Conservation (phyloP, 2,797 vertebrate species). For the Muscicapa comitata region DNA sequence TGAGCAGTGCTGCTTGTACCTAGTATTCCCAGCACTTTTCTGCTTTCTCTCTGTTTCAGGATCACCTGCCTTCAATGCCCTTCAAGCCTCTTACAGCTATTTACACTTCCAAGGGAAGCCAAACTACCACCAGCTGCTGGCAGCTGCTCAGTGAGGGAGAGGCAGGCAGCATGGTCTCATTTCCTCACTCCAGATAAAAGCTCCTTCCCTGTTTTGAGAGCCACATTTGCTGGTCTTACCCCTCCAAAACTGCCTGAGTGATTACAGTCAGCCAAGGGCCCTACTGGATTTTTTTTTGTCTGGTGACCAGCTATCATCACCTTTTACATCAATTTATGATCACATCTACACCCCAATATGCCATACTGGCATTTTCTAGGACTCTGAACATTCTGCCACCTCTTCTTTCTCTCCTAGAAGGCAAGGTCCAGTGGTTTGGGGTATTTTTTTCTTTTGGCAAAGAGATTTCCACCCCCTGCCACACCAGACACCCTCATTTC, state of each 20-base stretch:
- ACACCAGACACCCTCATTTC: neutral
- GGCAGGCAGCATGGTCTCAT: fast-evolving
- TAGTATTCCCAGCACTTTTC: neutral
- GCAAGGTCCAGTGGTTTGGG: neutral
- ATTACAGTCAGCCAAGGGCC: neutral
- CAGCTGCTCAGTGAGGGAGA: neutral
- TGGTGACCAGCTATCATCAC: neutral
- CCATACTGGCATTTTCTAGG: neutral
- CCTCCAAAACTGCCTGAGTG: neutral
- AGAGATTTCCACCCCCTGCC: neutral
- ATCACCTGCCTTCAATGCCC: neutral
- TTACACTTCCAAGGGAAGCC: neutral
- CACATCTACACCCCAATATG: fast-evolving
- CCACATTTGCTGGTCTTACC: neutral
- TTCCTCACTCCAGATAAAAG: neutral
- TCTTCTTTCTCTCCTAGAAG: neutral
- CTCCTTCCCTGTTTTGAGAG: neutral
- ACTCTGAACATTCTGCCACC: neutral
- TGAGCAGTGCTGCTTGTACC: neutral
- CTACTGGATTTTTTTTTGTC: neutral
- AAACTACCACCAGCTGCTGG: neutral
- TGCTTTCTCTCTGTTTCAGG: neutral
- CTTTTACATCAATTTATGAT: neutral
- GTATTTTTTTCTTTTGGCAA: neutral
- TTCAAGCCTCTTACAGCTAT: neutral